Evolutionary conservation across 2,888 invertebrate species (phyloP).

Genomic region (Tinea trinotella): DNA sequence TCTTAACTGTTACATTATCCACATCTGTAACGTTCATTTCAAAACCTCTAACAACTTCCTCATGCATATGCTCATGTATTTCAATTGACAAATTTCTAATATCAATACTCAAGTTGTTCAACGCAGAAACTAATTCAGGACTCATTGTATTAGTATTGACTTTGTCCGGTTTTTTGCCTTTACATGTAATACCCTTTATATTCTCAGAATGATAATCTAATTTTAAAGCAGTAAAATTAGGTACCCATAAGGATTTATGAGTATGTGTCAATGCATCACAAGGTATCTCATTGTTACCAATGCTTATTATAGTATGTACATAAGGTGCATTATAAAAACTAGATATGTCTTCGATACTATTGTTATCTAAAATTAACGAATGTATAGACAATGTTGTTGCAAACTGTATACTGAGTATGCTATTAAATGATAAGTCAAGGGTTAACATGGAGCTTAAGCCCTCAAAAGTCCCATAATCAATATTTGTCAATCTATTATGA

Average conservation of each 20-base stretch:
- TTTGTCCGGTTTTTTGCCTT: background rate
- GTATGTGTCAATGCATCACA: background rate
- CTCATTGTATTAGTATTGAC: background rate
- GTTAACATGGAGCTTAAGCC: background rate
- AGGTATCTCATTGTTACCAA: conserved; percentile 5
- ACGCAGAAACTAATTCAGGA: background rate
- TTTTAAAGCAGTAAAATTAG: background rate
- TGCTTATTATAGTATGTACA: background rate
- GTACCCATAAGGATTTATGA: background rate
- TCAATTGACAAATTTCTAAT: background rate
- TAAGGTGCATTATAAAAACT: background rate
- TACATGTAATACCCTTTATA: conserved; percentile 2
- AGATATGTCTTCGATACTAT: background rate
- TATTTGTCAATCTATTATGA: background rate
- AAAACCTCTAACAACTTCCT: background rate
- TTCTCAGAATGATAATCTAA: conserved; percentile 12
- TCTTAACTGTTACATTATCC: background rate
- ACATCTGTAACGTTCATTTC: background rate
- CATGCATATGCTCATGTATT: conserved; percentile 5
- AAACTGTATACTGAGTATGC: too few relatives aligned
- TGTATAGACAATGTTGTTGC: too few relatives aligned
- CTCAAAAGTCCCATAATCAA: conserved; percentile 4
- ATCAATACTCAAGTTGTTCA: conserved; percentile 8
- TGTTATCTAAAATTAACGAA: background rate
- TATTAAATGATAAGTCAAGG: conserved; percentile 1